Conservation (phyloP, 2,113 vertebrate genomes). For the Datnioides undecimradiatus region DNA sequence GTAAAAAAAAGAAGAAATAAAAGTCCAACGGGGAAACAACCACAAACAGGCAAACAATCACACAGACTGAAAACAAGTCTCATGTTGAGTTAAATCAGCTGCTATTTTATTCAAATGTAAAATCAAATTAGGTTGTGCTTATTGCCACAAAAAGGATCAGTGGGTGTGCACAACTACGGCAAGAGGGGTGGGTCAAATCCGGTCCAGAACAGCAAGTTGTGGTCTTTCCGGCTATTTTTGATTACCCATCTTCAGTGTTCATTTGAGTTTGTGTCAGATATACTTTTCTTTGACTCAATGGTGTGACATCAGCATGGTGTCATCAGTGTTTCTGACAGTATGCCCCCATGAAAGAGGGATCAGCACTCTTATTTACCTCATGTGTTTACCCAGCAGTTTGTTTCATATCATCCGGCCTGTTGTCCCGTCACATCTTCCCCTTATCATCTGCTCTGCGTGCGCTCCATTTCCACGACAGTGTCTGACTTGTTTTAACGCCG, state of each 20-base stretch:
- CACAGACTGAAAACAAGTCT: neutral
- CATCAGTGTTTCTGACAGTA: neutral
- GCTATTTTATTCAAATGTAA: neutral
- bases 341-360: neutral
- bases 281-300: neutral
- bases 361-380: neutral
- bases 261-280: neutral
- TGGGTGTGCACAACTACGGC: neutral
- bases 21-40: neutral
- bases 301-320: neutral
- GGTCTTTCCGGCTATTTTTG: too few relatives aligned
- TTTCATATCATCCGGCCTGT: too few relatives aligned
- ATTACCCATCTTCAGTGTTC: neutral
- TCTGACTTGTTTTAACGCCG: neutral
- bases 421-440: neutral
- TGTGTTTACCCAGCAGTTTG: neutral
- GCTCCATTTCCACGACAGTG: neutral
- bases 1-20: neutral
- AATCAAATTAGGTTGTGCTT: neutral
- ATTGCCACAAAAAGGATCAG: neutral
- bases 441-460: too few relatives aligned
- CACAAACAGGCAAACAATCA: neutral
- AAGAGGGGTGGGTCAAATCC: neutral
- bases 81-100: neutral
- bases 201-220: neutral